Evolutionary conservation across 1,140 invertebrate species (phyloP), one percentile per base, ranked within the genome.

Genomic region (Drosophila kikkawai): DNA sequence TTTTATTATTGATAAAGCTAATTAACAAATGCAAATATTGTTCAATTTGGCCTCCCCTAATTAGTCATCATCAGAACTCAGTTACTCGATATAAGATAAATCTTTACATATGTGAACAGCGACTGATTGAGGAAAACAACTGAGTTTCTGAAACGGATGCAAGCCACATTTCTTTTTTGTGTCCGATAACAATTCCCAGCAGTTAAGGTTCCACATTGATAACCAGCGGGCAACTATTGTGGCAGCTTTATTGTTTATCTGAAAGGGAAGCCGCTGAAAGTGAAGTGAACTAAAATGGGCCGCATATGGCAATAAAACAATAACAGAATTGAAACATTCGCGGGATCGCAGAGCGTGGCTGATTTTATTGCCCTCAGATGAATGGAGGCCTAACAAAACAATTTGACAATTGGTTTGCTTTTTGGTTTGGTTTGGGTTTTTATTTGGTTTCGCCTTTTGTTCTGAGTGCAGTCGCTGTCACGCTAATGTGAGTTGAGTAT

Each of bases 391-490:
- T 22, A 79, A 79, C 82, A 85, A 85, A 86, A 67, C 79, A 79
- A 86, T 87, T 86, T 65, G 75, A 86, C 70, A 82, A 86, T 82
- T 86, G 75, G 65, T 56, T 81, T 73, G 78, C 65, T 58, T 79
- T 69, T 50, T 50, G 44, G 53, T 70, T 71, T 19, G 51, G 34
- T 22, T 37, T 19, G 34, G 34, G 15, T 37, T 37, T 36, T 47
- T 42, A 41, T 57, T 71, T 41, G 51, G 36, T 17, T 32, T 50
- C 8, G n/a, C 37, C 4, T 73, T 51, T 74, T 71, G 55, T 51
- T 34, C 4, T 0, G 11, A 65, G 15, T 36, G 26, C 19, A 22
- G 32, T 63, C 56, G 65, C 41, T 68, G 82, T 85, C 82, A 85
- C 75, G 82, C 74, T 47, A 64, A 59, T 69, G 22, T 79, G 82